Conservation (phyloP, 2,113 vertebrate species). For the Campylorhamphus procurvoides region DNA sequence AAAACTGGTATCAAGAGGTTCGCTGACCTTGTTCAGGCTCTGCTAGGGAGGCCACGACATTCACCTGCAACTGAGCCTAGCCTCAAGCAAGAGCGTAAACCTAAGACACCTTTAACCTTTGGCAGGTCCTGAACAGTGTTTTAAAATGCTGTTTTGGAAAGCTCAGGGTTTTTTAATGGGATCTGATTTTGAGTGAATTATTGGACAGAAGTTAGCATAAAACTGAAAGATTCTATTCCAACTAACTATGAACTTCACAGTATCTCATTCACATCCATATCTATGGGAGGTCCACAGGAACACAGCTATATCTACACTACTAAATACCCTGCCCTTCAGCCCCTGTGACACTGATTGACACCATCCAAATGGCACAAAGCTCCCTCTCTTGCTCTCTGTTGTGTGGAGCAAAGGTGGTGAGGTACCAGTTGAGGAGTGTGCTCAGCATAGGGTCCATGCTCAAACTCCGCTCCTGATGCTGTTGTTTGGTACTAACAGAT, state of each 20-base stretch:
- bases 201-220: neutral
- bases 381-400: neutral
- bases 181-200: neutral
- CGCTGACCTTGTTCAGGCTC: neutral
- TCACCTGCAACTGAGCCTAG: neutral
- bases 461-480: neutral
- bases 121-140: neutral
- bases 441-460: neutral
- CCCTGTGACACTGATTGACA: neutral
- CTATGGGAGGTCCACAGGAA: neutral
- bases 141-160: neutral
- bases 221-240: neutral
- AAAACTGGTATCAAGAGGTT: neutral
- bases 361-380: neutral
- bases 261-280: neutral
- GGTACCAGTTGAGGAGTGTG: neutral
- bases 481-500: neutral
- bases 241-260: neutral
- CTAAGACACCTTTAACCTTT: neutral
- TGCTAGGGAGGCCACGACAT: neutral
- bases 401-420: neutral
- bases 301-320: neutral
- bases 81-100: neutral
- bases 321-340: neutral
- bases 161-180: neutral